A percentile compares a stretch with the other conserved stretches of the same genome.
phyloP scores from a whole-genome alignment of 23 tunicate species.

The Oikopleura vanhoeffeni region DNA sequence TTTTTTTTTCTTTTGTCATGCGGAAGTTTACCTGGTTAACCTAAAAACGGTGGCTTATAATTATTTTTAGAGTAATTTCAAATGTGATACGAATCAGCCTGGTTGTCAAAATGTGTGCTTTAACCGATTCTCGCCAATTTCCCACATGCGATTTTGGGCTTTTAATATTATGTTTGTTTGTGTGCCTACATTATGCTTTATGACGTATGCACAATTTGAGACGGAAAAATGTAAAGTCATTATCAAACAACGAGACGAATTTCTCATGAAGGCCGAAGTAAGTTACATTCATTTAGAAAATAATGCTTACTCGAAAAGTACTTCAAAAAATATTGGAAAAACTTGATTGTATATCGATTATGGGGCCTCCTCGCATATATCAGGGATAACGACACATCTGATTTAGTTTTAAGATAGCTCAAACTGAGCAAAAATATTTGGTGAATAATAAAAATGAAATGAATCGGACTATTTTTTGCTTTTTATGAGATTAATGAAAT shows the following conservation, averaged over 20 bases:
- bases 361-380: too few species aligned
- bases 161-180: slow-evolving; percentile 50
- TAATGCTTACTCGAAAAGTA: too few species aligned
- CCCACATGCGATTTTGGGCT: slow-evolving; percentile 80
- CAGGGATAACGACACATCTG: too few species aligned
- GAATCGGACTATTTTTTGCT: too few species aligned
- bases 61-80: slow-evolving; percentile 37
- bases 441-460: too few species aligned
- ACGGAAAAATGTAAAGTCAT: background rate
- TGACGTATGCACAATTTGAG: background rate
- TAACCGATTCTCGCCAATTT: slow-evolving; percentile 64
- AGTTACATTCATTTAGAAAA: too few species aligned
- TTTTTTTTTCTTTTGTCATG: background rate
- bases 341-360: too few species aligned
- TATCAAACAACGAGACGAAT: background rate
- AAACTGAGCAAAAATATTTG: too few species aligned
- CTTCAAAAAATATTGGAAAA: too few species aligned
- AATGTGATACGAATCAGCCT: slow-evolving; percentile 67
- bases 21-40: background rate
- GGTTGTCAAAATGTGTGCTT: slow-evolving; percentile 93
- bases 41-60: background rate
- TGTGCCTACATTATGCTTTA: slow-evolving; percentile 34
- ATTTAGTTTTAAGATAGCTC: too few species aligned
- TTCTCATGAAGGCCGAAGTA: background rate
- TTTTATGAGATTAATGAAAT: too few species aligned